phyloP scores from a whole-genome alignment of 1,140 invertebrate genomes.

The Drosophila cardini region DNA sequence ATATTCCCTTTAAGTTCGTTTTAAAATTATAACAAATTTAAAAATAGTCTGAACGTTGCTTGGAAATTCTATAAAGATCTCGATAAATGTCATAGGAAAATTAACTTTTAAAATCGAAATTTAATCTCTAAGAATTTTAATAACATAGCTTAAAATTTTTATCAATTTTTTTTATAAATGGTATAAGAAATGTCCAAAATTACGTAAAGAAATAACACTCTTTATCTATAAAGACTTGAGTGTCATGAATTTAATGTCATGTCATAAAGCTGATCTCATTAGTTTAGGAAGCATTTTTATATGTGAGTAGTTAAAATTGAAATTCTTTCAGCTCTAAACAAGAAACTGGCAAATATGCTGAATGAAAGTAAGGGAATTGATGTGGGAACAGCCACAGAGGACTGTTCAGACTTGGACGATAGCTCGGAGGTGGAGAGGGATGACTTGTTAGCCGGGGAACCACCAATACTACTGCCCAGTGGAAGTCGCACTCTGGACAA shows the following conservation, averaged over 20 bases:
- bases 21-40: neutral
- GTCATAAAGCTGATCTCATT: neutral
- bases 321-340: constrained; percentile 16
- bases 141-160: too few relatives aligned
- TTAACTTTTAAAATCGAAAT: too few relatives aligned
- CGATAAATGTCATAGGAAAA: too few relatives aligned
- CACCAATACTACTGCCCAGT: neutral
- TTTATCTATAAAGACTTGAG: neutral
- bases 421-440: neutral
- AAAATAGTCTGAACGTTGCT: neutral
- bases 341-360: constrained; percentile 22
- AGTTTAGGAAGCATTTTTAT: constrained; percentile 1
- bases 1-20: neutral
- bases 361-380: constrained; percentile 3
- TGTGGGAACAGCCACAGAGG: constrained; percentile 13
- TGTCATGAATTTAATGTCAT: neutral
- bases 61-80: neutral
- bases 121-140: too few relatives aligned
- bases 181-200: too few relatives aligned
- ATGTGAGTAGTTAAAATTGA: constrained; percentile 13
- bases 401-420: neutral
- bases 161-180: too few relatives aligned
- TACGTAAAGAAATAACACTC: neutral
- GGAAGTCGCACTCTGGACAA: constrained; percentile 37
- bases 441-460: neutral